Percentiles rank a stretch among this genome's conserved stretches.
Conservation (phyloP, 1,140 invertebrate species). For the Anadara kagoshimensis region DNA sequence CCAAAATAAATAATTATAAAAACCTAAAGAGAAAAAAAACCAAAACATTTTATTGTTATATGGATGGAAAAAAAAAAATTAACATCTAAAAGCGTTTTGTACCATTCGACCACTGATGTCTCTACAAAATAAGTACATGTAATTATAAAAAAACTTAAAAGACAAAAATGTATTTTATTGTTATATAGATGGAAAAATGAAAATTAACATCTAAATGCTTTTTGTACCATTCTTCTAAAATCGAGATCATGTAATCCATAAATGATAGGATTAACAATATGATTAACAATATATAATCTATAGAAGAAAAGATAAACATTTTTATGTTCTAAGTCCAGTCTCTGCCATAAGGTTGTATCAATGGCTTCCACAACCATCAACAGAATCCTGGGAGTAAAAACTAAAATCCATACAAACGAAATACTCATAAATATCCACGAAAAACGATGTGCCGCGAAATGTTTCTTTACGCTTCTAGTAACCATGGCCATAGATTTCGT, state of each 20-base stretch:
- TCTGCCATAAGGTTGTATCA: slow-evolving; percentile 11
- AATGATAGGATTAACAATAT: slow-evolving; percentile 25
- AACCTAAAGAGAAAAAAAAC: too few species aligned
- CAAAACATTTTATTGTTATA: too few species aligned
- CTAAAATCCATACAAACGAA: slow-evolving; percentile 4
- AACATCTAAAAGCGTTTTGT: too few species aligned
- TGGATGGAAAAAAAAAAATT: too few species aligned
- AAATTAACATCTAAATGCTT: too few species aligned
- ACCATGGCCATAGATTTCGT: not conserved
- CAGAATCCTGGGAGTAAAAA: slow-evolving; percentile 13
- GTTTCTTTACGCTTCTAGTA: not conserved
- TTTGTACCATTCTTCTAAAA: slow-evolving; percentile 1
- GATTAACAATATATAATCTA: slow-evolving; percentile 20
- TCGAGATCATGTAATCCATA: slow-evolving; percentile 19
- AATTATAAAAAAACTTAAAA: too few species aligned
- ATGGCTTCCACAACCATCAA: slow-evolving; percentile 16
- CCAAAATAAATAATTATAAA: too few species aligned
- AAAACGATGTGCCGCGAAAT: not conserved
- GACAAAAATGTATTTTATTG: too few species aligned
- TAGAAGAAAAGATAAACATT: slow-evolving; percentile 3
- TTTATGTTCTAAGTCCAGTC: not conserved
- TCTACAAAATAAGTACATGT: too few species aligned
- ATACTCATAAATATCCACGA: slow-evolving; percentile 26
- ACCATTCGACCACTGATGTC: too few species aligned
- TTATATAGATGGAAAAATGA: too few species aligned